Percentiles rank a stretch among this genome's conserved stretches.
Evolutionary conservation across 1,140 invertebrate genomes (phyloP).

Genomic region (Ostrea denselamellosa): DNA sequence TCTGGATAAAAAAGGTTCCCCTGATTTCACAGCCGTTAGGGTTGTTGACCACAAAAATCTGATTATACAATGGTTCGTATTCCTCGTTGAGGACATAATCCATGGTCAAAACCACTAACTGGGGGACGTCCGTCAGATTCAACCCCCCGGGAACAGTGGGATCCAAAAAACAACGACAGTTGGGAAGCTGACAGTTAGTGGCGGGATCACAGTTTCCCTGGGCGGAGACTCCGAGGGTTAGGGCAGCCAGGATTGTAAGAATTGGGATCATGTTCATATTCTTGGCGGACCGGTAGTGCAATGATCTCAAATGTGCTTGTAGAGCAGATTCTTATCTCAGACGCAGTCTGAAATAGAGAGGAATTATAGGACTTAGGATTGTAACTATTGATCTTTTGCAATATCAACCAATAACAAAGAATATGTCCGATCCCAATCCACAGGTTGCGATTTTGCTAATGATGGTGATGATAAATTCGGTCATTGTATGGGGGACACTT

Average conservation of each 20-base stretch:
- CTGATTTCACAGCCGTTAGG: conserved; percentile 89
- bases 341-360: not conserved
- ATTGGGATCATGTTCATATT: not conserved
- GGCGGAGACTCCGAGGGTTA: not conserved
- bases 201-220: conserved; percentile 22
- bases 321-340: not conserved
- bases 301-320: not conserved
- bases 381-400: no score
- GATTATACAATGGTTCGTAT: conserved; percentile 49
- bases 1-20: conserved; percentile 90
- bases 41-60: conserved; percentile 81
- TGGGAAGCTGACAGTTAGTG: conserved; percentile 79
- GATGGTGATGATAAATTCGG: no score
- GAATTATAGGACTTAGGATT: not conserved
- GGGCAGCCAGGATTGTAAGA: not conserved
- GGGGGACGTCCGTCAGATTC: conserved; percentile 86
- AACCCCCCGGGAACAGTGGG: conserved; percentile 73
- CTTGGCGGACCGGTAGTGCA: not conserved
- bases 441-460: no score
- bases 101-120: conserved; percentile 96
- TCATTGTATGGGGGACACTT: no score
- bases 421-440: no score
- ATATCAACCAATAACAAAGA: no score
- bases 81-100: conserved; percentile 92
- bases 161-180: conserved; percentile 61